Conservation (phyloP, 1,140 invertebrate species). For the Agrypnia vestita region DNA sequence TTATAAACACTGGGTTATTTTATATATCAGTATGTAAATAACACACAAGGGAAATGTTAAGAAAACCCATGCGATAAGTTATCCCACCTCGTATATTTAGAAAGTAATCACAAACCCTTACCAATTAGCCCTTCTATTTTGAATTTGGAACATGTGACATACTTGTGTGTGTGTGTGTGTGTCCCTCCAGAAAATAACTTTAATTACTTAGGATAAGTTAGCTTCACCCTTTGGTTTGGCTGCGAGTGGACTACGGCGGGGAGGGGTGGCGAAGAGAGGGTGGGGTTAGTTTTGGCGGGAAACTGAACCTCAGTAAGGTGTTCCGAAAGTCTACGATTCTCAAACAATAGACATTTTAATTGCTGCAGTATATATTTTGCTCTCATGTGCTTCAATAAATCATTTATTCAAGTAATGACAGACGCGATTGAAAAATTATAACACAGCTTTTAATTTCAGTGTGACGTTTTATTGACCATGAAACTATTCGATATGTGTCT, state of each 20-base stretch:
- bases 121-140: conserved; percentile 5
- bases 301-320: conserved; percentile 24
- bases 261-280: background rate
- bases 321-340: conserved; percentile 6
- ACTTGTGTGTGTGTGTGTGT: conserved; percentile 19
- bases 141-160: background rate
- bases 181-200: conserved; percentile 58
- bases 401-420: too few relatives aligned
- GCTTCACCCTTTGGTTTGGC: conserved; percentile 41
- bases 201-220: conserved; percentile 61
- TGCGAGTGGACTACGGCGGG: conserved; percentile 6
- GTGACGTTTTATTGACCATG: too few relatives aligned
- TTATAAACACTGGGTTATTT: too few relatives aligned
- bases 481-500: too few relatives aligned
- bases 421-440: too few relatives aligned
- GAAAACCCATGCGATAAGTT: background rate
- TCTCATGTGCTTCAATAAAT: too few relatives aligned
- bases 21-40: too few relatives aligned
- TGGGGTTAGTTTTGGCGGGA: conserved; percentile 25
- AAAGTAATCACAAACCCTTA: background rate
- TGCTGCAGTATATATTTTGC: too few relatives aligned
- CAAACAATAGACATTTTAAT: too few relatives aligned
- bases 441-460: too few relatives aligned
- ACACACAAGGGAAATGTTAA: too few relatives aligned
- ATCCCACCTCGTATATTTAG: background rate